A percentile compares a stretch with the other conserved stretches of the same genome.
phyloP scores from a whole-genome alignment of 1,140 invertebrate genomes.

The Ylistrum balloti region DNA sequence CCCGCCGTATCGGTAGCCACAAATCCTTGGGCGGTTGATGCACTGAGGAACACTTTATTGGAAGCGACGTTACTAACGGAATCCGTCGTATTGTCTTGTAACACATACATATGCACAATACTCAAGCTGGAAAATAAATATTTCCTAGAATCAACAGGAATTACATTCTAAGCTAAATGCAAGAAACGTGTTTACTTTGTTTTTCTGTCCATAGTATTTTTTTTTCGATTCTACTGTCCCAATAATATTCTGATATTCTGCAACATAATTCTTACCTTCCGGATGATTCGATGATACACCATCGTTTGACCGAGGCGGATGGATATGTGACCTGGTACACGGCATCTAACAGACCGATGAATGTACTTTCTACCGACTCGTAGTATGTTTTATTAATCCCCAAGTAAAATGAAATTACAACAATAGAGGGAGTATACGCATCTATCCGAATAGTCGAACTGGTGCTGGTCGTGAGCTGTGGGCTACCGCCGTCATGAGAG shows the following conservation, averaged over 20 bases:
- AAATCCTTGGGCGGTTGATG: conserved; percentile 53
- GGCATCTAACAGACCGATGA: conserved; percentile 19
- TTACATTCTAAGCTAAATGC: no score
- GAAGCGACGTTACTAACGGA: conserved; percentile 55
- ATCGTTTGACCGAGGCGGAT: conserved; percentile 43
- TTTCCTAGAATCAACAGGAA: no score
- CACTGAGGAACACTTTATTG: conserved; percentile 61
- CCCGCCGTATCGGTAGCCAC: conserved; percentile 54
- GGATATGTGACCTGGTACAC: conserved; percentile 43
- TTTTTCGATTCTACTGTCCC: background rate
- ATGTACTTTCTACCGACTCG: background rate
- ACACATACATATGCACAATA: conserved; percentile 63
- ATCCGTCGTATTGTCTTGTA: conserved; percentile 63
- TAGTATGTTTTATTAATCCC: conserved; percentile 32
- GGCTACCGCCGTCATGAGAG: conserved; percentile 61
- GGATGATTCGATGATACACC: conserved; percentile 51
- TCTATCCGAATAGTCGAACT: conserved; percentile 66
- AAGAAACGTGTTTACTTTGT: no score
- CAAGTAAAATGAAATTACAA: conserved; percentile 59
- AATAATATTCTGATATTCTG: background rate
- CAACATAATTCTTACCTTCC: background rate
- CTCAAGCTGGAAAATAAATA: conserved; percentile 64
- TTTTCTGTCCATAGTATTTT: no score
- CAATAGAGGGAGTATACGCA: conserved; percentile 62
- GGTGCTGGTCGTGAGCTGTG: conserved; percentile 46